Conservation (phyloP, 2,888 invertebrate species). For the Helobdella robusta region DNA sequence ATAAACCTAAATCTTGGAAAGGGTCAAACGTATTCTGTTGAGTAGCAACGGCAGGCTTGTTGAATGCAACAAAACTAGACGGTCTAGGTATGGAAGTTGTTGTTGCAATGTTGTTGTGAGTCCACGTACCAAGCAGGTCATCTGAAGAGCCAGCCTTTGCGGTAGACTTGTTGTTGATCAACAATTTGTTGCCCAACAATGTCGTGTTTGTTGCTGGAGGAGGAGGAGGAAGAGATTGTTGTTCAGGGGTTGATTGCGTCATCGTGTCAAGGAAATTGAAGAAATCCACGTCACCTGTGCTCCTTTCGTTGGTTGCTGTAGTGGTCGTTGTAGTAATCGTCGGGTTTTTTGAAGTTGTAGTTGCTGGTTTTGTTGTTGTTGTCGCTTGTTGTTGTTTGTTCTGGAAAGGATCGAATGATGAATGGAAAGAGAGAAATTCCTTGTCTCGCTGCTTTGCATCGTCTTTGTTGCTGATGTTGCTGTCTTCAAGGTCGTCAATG, state of each 20-base stretch:
- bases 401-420: slow-evolving; percentile 43
- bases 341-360: not conserved
- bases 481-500: too few relatives aligned
- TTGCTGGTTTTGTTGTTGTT: not conserved
- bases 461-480: too few relatives aligned
- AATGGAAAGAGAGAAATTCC: slow-evolving; percentile 5
- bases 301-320: slow-evolving; percentile 3
- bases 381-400: slow-evolving; percentile 13
- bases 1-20: too few relatives aligned
- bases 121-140: slow-evolving; percentile 42
- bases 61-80: slow-evolving; percentile 16
- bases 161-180: too few relatives aligned
- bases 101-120: slow-evolving; percentile 32
- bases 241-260: not conserved
- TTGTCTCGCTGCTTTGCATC: too few relatives aligned
- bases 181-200: too few relatives aligned
- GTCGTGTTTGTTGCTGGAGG: not conserved
- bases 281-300: slow-evolving; percentile 36
- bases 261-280: slow-evolving; percentile 37
- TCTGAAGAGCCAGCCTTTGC: slow-evolving; percentile 20
- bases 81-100: slow-evolving; percentile 23
- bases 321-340: not conserved
- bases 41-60: too few relatives aligned
- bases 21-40: too few relatives aligned
- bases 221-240: slow-evolving; percentile 22